phyloP scores from a whole-genome alignment of 2,113 vertebrate genomes.

The Bungarus multicinctus region DNA sequence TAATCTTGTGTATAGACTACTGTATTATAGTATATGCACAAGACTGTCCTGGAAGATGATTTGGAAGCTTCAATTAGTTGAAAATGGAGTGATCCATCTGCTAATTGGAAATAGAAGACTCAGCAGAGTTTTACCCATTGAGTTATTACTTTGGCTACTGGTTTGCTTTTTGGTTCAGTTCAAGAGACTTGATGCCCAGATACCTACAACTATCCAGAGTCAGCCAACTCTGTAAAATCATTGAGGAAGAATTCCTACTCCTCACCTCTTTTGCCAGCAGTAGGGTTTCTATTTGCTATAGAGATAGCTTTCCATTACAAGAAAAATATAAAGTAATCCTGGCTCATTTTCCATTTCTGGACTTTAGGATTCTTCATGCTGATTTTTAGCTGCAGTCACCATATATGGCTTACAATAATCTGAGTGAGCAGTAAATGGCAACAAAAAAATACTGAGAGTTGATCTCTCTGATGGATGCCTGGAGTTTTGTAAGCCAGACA shows the following conservation, averaged over 20 bases:
- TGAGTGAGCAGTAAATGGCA: background rate
- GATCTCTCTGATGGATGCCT: background rate
- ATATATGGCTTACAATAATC: background rate
- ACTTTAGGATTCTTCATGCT: background rate
- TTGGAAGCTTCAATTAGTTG: background rate
- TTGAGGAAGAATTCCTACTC: background rate
- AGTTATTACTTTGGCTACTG: background rate
- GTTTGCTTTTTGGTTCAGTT: background rate
- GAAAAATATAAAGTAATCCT: background rate
- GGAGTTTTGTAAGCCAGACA: background rate
- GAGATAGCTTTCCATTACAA: too few species aligned
- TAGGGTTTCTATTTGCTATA: background rate
- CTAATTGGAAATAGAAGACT: background rate
- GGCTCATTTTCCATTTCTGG: background rate
- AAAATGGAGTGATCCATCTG: background rate
- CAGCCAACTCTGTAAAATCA: background rate
- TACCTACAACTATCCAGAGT: background rate
- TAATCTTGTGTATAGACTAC: background rate
- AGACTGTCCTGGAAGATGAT: background rate
- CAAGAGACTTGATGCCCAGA: background rate
- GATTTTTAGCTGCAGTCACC: background rate
- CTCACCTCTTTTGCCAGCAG: background rate
- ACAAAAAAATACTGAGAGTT: background rate
- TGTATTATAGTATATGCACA: background rate
- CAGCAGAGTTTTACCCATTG: background rate